Evolutionary conservation across 1,140 invertebrate species (phyloP), one percentile per base, ranked within the genome.

Genomic region (Drosophila pseudoananassae): DNA sequence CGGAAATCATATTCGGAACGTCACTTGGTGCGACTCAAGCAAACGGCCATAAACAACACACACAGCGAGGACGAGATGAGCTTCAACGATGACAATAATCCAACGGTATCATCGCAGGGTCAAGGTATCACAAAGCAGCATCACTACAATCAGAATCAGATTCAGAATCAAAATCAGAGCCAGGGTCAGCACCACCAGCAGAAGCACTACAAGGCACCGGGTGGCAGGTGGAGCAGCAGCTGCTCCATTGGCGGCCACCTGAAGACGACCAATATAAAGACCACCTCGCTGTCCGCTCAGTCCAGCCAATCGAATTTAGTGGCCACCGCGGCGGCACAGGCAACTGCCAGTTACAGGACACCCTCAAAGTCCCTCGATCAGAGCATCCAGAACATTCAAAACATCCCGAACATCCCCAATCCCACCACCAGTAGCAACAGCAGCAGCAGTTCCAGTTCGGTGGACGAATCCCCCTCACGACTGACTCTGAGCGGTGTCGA

Each of bases 21-120:
- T 4, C 90, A 91, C 58, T 52, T 91, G 59, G 85, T 90, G 38
- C 81, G 82, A 51, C 76, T 92, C 8, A 91, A 91, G 47, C 91
- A 92, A 61, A 92, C 90, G 31, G 91, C 91, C 29, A 92, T 92
- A 0, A 92, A 79, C 15, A 91, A 88, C 38, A 91, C 80, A 9
- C 81, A 85, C 59, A 84, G 88, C 50, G 80, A 91, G 73, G 90
- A 91, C 31, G 90, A 91, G 45, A 79, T 87, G 45, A 91, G 84
- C 80, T 90, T 90, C 80, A 90, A 90, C 66, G 91, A 92, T 66
- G 91, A 91, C 82, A 91, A 91, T 89, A 90, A 90, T 80, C 29
- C 54, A 14, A 53, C 73, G 60, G 59, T 70, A 58, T 60, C 74
- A 84, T 65, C 54, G 55, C 46, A 65, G 23, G 52, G 29, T 33